Base-by-base conservation (phyloP, 64 coral and sea anemone genomes). In the Porites lutea region DNA sequence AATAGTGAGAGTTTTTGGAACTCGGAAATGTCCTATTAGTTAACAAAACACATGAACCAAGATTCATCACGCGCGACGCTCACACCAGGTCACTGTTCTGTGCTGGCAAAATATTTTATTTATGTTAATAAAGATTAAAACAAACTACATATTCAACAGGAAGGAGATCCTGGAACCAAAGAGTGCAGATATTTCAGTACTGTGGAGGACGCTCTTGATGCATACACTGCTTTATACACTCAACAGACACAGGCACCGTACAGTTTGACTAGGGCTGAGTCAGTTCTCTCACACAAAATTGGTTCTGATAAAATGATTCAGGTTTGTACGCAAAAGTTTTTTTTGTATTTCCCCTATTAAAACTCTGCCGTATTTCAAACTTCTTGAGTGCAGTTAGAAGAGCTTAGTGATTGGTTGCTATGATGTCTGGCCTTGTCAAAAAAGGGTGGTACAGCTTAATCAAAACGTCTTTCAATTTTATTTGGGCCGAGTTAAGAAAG, bases 291-390 rank as follows among this genome's bases (percentile, higher is more conserved):
- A 22, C 86, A 79, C 66, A 48, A 75, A n/a, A 96, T 96, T 87
- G 95, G 95, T 13, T 96, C 95, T 75, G 75, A 89, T 79, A 86
- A 90, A 69, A 91, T 96, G 92, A 93, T 74, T 8, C 90, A 96
- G 91, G 95, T 96, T 60, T 7, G 79, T 88, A 37, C 27, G 27
- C 27, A 37, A 37, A 37, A 37, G 27, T 37, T 0, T 37, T 37
- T 37, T 37, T 37, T 37, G 27, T 37, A 37, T 37, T 37, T 37
- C 27, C 27, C 27, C 27, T 37, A 37, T 37, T 37, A 57, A 57
- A 57, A 0, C 7, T 57, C 12, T 4, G 4, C 7, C 54, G 12
- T 57, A 1, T 57, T 7, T 57, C 5, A 9, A 57, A 57, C 54
- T 12, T 57, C 54, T 12, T 57, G 4, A 57, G 12, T 57, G 7